phyloP scores from a whole-genome alignment of 2,888 invertebrate genomes.

The Drosophila putrida region DNA sequence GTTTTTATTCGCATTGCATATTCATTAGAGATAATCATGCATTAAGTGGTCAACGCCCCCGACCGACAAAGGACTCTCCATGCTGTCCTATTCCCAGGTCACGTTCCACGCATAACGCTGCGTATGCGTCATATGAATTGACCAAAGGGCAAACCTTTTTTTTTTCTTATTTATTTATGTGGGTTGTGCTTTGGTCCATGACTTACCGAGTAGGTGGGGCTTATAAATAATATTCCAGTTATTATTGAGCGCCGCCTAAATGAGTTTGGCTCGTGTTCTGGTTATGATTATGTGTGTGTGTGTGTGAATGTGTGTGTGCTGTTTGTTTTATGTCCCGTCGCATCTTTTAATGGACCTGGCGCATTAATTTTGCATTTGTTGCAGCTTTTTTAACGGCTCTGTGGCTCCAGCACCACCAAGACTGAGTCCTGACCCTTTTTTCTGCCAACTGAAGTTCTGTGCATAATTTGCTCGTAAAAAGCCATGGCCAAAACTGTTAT shows the following conservation, averaged over 20 bases:
- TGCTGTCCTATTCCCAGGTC: constrained; percentile 40
- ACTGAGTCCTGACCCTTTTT: constrained; percentile 1
- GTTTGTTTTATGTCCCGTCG: constrained; percentile 16
- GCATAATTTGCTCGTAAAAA: constrained; percentile 77
- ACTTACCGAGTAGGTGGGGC: constrained; percentile 29
- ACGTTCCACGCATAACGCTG: constrained; percentile 58
- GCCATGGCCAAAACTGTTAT: constrained; percentile 64
- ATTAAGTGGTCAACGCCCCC: constrained; percentile 65
- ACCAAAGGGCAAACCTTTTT: constrained; percentile 22
- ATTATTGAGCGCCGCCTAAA: constrained; percentile 72
- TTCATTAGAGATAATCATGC: constrained; percentile 77
- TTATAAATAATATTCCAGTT: constrained; percentile 81
- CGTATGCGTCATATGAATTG: constrained; percentile 58
- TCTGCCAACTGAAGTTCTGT: constrained; percentile 60
- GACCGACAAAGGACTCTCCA: background rate
- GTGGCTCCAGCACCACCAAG: background rate
- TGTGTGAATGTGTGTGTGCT: constrained; percentile 7
- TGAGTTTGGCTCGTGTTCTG: constrained; percentile 32
- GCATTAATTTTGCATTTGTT: constrained; percentile 78
- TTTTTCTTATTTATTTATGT: constrained; percentile 17
- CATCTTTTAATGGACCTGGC: constrained; percentile 34
- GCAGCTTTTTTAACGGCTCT: constrained; percentile 53
- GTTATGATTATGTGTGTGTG: constrained; percentile 34
- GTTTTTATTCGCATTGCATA: constrained; percentile 64
- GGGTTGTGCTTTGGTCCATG: constrained; percentile 9